These are phyloP conservation scores for Periophthalmodon schlosseri DNA, from an alignment of 2,113 vertebrate genomes.

Conservation along the genomic window DNA sequence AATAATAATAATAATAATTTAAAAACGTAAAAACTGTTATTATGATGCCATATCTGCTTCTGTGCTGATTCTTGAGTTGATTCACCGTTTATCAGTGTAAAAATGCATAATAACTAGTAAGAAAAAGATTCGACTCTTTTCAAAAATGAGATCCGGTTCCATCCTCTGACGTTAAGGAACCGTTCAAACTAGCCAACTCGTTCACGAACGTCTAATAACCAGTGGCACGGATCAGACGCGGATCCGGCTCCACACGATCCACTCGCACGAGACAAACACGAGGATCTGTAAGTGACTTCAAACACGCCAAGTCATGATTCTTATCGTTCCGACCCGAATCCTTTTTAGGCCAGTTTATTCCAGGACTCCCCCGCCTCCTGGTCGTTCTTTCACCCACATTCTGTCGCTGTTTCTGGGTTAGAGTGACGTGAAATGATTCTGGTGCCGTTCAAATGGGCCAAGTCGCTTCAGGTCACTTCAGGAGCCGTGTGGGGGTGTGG, in stretches of 20 bases:
- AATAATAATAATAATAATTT: no score
- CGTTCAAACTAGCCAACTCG: no score
- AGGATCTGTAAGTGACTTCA: background rate
- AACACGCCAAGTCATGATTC: conserved; percentile 11
- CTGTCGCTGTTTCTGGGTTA: conserved; percentile 26
- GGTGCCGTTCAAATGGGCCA: conserved; percentile 25
- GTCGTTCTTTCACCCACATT: conserved; percentile 15
- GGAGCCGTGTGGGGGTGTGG: background rate
- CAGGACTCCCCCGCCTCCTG: conserved; percentile 26
- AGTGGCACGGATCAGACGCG: background rate
- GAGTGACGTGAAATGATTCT: conserved; percentile 17
- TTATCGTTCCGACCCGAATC: conserved; percentile 55
- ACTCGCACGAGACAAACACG: background rate
- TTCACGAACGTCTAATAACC: no score
- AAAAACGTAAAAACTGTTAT: no score
- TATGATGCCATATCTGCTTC: no score
- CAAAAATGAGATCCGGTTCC: no score
- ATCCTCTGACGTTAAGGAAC: no score
- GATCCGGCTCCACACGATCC: conserved; percentile 14
- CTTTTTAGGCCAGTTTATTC: conserved; percentile 57
- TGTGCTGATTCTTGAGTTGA: no score
- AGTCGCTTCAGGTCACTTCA: conserved; percentile 14
- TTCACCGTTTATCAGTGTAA: no score
- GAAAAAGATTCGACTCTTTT: no score
- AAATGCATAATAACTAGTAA: no score